A percentile compares a stretch with the other conserved stretches of the same genome.
These are phyloP conservation scores for Glossophaga mutica DNA, from an alignment of 2,797 vertebrate species.

Conservation along the genomic window DNA sequence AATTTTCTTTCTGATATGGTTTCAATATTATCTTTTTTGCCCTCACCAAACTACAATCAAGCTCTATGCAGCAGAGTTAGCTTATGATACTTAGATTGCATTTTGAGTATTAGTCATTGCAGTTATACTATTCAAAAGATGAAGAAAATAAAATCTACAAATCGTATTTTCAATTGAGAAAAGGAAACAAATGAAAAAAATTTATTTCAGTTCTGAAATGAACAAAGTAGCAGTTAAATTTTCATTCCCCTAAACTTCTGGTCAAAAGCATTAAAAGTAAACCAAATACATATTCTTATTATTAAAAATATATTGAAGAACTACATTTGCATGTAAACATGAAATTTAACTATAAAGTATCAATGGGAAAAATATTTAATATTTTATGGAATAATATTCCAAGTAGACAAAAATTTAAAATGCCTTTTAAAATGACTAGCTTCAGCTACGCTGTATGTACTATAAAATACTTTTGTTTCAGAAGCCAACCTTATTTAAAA, in stretches of 20 bases:
- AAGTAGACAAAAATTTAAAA: slow-evolving; percentile 19
- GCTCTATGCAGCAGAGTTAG: neutral
- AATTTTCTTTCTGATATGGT: slow-evolving; percentile 12
- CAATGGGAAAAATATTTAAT: neutral
- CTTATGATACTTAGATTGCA: neutral
- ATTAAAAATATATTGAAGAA: slow-evolving; percentile 7
- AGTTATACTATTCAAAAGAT: neutral
- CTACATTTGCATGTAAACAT: neutral
- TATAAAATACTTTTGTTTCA: slow-evolving; percentile 37
- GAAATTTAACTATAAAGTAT: neutral
- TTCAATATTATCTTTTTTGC: neutral
- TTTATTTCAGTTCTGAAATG: neutral
- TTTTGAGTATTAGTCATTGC: neutral
- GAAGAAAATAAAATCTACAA: neutral
- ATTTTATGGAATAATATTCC: neutral
- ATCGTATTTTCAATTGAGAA: slow-evolving; percentile 17
- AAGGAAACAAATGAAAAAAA: neutral
- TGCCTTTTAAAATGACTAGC: neutral
- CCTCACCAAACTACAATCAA: neutral
- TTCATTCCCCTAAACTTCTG: neutral
- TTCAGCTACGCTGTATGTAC: neutral
- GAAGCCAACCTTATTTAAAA: slow-evolving; percentile 21
- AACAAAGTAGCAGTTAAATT: neutral
- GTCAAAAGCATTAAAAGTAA: neutral
- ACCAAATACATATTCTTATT: neutral